Conservation (phyloP, 2,797 vertebrate genomes). For the Acridotheres tristis region DNA sequence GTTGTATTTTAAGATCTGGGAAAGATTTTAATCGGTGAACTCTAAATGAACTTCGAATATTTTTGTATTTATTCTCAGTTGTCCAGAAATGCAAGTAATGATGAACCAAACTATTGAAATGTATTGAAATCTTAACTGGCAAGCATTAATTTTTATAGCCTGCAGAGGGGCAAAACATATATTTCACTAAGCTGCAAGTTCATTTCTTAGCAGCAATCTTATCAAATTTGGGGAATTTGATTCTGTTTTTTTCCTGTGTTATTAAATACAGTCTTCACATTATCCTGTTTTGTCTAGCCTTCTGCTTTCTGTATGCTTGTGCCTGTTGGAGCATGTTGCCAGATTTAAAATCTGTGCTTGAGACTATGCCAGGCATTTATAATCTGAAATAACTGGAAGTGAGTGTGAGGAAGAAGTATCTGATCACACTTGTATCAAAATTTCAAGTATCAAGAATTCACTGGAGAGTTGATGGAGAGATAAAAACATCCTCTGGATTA, state of each 20-base stretch:
- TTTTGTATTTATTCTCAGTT: background rate
- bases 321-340: background rate
- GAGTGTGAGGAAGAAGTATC: background rate
- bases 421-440: background rate
- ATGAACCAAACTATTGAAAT: background rate
- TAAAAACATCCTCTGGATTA: background rate
- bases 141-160: background rate
- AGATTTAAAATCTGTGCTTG: conserved; percentile 11
- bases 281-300: conserved; percentile 38
- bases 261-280: conserved; percentile 18
- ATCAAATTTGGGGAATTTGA: background rate
- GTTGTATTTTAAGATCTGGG: background rate
- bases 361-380: background rate
- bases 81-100: background rate
- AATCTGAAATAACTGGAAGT: conserved; percentile 17
- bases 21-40: background rate
- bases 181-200: background rate
- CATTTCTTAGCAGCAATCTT: background rate
- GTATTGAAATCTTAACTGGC: background rate
- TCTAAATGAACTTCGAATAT: background rate
- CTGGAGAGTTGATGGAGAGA: background rate
- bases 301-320: background rate
- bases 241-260: conserved; percentile 17
- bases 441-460: background rate
- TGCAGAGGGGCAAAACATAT: background rate